Percentiles rank a stretch among this genome's conserved stretches.
phyloP scores from a whole-genome alignment of 2,113 vertebrate species.

The Crocuta crocuta region DNA sequence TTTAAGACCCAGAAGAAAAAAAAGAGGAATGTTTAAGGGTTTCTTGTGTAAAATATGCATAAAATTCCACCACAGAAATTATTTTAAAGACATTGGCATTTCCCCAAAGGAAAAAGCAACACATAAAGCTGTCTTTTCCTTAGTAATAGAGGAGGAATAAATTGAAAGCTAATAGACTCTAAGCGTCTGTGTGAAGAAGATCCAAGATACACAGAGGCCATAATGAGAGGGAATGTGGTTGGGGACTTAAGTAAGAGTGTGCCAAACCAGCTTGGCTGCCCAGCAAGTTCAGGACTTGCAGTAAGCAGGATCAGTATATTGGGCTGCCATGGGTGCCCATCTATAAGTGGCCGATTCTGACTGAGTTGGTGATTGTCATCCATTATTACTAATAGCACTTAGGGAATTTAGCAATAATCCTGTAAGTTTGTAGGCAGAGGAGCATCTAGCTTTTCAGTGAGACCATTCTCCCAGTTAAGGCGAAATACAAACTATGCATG shows the following conservation, averaged over 20 bases:
- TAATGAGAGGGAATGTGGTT: background rate
- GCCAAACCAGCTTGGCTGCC: background rate
- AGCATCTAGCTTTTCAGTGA: background rate
- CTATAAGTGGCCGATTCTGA: background rate
- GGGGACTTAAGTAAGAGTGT: background rate
- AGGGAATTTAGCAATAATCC: background rate
- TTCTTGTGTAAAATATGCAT: background rate
- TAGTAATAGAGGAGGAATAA: background rate
- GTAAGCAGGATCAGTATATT: background rate
- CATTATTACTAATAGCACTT: background rate
- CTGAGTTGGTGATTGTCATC: background rate
- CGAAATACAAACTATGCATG: background rate
- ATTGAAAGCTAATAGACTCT: conserved; percentile 47
- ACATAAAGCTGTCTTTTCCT: background rate
- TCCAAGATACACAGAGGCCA: background rate
- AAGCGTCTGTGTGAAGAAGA: conserved; percentile 50
- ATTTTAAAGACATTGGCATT: conserved; percentile 19
- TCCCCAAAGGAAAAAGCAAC: conserved; percentile 5
- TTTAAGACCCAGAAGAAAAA: background rate
- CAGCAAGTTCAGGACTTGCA: background rate
- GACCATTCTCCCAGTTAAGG: background rate
- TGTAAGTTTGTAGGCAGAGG: background rate
- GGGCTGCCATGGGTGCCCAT: background rate
- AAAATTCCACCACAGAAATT: background rate
- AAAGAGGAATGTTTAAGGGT: background rate